Percentiles rank a stretch among this genome's conserved stretches.
Conservation (phyloP, 2,888 invertebrate species). For the Actias luna region DNA sequence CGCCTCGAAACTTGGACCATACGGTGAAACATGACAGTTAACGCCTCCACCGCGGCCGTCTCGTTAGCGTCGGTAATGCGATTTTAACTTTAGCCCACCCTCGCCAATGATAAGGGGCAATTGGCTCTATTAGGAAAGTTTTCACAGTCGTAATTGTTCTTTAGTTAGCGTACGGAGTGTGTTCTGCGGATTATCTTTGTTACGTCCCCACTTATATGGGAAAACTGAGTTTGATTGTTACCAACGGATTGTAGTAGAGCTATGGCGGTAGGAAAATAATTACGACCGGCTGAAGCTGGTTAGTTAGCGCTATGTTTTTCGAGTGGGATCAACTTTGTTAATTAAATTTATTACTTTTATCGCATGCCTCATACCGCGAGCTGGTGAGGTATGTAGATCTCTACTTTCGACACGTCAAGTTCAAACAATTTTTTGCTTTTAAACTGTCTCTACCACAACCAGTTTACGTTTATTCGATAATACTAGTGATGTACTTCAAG, state of each 20-base stretch:
- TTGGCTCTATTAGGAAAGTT: slow-evolving; percentile 52
- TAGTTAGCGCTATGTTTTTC: too few relatives aligned
- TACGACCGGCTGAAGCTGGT: too few relatives aligned
- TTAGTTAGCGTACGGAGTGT: slow-evolving; percentile 27
- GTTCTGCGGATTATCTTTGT: slow-evolving; percentile 29
- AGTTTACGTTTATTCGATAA: too few relatives aligned
- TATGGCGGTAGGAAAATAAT: too few relatives aligned
- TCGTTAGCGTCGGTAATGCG: slow-evolving; percentile 58
- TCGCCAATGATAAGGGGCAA: slow-evolving; percentile 53
- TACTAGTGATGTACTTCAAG: too few relatives aligned
- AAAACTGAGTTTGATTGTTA: neutral
- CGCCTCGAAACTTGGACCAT: slow-evolving; percentile 24
- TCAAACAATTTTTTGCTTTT: too few relatives aligned
- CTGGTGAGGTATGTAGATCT: too few relatives aligned
- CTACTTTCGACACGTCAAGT: too few relatives aligned
- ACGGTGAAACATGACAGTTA: slow-evolving; percentile 37
- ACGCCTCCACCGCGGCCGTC: slow-evolving; percentile 42
- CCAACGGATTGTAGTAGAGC: neutral
- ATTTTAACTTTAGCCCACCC: slow-evolving; percentile 54
- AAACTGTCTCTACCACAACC: too few relatives aligned
- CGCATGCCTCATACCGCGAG: too few relatives aligned
- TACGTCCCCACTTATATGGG: neutral
- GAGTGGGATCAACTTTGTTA: too few relatives aligned
- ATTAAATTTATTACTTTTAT: too few relatives aligned
- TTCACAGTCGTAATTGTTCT: slow-evolving; percentile 45